Conservation (phyloP, 2,797 vertebrate species). For the Sebastes steindachneri region DNA sequence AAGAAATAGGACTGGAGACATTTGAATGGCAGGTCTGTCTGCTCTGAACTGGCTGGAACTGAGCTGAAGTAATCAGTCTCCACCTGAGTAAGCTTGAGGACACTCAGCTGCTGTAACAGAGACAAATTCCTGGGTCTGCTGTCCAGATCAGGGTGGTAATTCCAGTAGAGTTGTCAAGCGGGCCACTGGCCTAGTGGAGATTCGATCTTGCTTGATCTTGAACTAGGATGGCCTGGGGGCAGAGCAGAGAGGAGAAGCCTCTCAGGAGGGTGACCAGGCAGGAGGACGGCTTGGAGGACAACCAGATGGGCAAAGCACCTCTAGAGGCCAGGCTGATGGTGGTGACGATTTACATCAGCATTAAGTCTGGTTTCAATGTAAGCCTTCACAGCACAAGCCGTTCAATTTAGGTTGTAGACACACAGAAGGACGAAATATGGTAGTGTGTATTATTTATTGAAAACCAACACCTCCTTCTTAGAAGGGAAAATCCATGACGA, state of each 20-base stretch:
- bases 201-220: not conserved
- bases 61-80: not conserved
- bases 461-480: not conserved
- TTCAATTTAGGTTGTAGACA: not conserved
- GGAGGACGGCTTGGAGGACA: not conserved
- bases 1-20: not conserved
- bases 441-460: not conserved
- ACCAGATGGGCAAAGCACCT: not conserved
- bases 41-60: not conserved
- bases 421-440: not conserved
- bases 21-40: not conserved
- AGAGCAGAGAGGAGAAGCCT: not conserved
- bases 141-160: not conserved
- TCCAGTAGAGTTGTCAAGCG: not conserved
- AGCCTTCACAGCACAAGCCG: not conserved
- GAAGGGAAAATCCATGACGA: not conserved
- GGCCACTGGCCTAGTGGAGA: not conserved
- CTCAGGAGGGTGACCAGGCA: not conserved
- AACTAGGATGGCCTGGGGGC: not conserved
- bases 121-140: not conserved
- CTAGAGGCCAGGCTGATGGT: not conserved
- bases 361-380: not conserved
- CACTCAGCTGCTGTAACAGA: not conserved
- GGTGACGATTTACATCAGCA: not conserved
- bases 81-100: not conserved